A percentile compares a stretch with the other conserved stretches of the same genome.
Conservation (phyloP, 1,140 invertebrate species). For the Neodiprion fabricii region DNA sequence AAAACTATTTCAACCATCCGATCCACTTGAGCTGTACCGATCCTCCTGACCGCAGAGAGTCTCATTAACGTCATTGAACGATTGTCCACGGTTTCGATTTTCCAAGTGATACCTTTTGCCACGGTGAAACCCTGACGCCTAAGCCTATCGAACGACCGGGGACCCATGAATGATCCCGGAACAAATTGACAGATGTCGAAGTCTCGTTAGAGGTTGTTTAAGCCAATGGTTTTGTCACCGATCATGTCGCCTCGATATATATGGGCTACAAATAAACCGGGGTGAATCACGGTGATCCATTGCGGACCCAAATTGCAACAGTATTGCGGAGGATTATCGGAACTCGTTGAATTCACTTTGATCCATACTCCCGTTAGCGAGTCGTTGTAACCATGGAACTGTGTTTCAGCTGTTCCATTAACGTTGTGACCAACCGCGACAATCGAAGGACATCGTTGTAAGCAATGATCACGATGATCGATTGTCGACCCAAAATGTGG, state of each 20-base stretch:
- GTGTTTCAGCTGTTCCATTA: no score
- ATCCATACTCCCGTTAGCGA: no score
- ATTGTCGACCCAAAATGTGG: no score
- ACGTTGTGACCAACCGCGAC: no score
- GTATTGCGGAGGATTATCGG: neutral
- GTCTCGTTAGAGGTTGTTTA: slow-evolving; percentile 48
- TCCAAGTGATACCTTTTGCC: slow-evolving; percentile 31
- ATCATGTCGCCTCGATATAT: neutral
- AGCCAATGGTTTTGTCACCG: slow-evolving; percentile 37
- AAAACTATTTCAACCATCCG: no score
- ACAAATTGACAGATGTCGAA: slow-evolving; percentile 58
- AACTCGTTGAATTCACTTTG: no score
- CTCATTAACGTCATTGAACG: slow-evolving; percentile 59
- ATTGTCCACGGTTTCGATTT: slow-evolving; percentile 55
- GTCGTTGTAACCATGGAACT: no score
- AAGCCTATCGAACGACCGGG: slow-evolving; percentile 35
- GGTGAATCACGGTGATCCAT: no score
- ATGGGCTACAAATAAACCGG: no score
- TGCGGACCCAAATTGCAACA: neutral
- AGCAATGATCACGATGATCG: no score
- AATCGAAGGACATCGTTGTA: no score
- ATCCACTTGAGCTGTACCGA: no score
- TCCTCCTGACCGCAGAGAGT: slow-evolving; percentile 30
- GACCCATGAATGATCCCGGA: slow-evolving; percentile 39
- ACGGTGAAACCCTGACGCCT: neutral